A percentile compares a stretch with the other conserved stretches of the same genome.
Conservation (phyloP, 2,888 invertebrate genomes). For the Lamproptera curius region DNA sequence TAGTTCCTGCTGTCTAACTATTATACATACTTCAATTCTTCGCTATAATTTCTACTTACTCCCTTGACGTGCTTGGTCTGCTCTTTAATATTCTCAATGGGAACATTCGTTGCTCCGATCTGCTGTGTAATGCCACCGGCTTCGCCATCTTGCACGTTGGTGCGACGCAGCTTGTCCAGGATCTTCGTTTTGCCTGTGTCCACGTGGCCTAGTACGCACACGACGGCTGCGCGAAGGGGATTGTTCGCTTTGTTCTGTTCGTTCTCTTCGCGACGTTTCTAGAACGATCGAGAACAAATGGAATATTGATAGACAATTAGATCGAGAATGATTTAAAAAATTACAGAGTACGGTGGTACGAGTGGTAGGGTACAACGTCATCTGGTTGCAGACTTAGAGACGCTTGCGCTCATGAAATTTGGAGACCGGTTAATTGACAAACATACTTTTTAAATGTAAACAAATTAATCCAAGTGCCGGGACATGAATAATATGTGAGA, state of each 20-base stretch:
- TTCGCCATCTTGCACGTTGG: conserved; percentile 96
- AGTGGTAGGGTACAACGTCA: too few relatives aligned
- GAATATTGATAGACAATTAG: too few relatives aligned
- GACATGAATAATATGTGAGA: too few relatives aligned
- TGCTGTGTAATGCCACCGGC: conserved; percentile 99
- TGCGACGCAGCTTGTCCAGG: conserved; percentile 93
- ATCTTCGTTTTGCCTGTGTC: conserved; percentile 99
- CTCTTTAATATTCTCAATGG: conserved; percentile 95
- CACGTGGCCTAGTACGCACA: conserved; percentile 99
- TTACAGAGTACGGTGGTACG: too few relatives aligned
- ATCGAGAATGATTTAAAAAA: too few relatives aligned
- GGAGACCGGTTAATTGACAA: too few relatives aligned
- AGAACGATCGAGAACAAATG: too few relatives aligned
- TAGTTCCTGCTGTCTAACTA: too few relatives aligned
- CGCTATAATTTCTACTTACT: conserved; percentile 70
- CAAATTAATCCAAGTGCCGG: too few relatives aligned
- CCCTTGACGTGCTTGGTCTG: conserved; percentile 96
- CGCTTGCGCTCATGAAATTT: too few relatives aligned
- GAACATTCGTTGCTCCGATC: conserved; percentile 99
- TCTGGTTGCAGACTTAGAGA: too few relatives aligned
- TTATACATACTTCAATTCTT: background rate
- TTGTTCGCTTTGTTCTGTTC: conserved; percentile 65
- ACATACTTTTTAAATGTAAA: too few relatives aligned
- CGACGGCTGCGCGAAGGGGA: conserved; percentile 93
- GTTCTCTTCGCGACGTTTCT: conserved; percentile 73